A percentile compares a stretch with the other conserved stretches of the same genome.
Evolutionary conservation across 2,888 invertebrate species (phyloP).

Genomic region (Torymus texanus): DNA sequence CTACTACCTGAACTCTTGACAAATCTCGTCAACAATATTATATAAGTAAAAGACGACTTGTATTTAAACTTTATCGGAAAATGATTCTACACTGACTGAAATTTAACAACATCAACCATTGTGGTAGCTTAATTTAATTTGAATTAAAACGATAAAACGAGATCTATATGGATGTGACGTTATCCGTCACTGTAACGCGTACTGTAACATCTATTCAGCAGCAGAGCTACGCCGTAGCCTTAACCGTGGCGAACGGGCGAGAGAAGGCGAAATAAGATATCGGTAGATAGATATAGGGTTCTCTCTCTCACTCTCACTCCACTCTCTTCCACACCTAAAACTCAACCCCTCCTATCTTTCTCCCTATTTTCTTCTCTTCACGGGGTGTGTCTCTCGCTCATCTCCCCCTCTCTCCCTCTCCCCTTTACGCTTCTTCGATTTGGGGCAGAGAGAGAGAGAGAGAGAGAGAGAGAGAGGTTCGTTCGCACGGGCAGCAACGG

Average conservation of each 20-base stretch:
- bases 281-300: constrained; percentile 34
- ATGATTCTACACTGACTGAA: too few species aligned
- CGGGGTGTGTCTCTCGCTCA: constrained; percentile 12
- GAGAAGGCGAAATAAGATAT: constrained; percentile 66
- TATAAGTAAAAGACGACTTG: too few species aligned
- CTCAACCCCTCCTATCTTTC: background rate
- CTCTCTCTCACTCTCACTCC: background rate
- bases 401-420: constrained; percentile 2
- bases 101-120: too few species aligned
- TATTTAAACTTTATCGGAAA: too few species aligned
- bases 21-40: too few species aligned
- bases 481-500: background rate
- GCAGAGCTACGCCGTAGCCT: background rate
- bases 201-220: background rate
- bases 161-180: too few species aligned
- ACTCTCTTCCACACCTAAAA: constrained; percentile 16
- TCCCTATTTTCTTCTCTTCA: constrained; percentile 19
- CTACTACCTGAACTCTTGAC: too few species aligned
- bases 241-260: constrained; percentile 37
- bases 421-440: constrained; percentile 70
- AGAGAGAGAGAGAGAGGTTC: constrained; percentile 54
- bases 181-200: background rate
- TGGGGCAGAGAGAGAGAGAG: constrained; percentile 66
- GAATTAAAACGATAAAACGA: too few species aligned
- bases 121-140: too few species aligned